phyloP scores from a whole-genome alignment of 2,797 vertebrate species.

The Threskiornis aethiopicus region DNA sequence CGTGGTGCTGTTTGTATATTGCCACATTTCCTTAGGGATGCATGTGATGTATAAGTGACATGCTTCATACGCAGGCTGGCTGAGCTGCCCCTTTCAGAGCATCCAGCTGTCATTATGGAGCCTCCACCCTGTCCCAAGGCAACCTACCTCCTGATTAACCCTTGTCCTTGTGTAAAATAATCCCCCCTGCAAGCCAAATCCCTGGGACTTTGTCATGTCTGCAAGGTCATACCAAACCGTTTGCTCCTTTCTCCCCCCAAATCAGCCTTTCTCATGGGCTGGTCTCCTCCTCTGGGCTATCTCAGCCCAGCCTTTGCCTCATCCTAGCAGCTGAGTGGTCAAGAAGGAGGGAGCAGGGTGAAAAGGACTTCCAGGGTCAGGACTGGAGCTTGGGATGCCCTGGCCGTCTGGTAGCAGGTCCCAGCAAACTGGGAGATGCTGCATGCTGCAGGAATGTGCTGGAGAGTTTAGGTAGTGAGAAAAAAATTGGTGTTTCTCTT shows the following conservation, averaged over 20 bases:
- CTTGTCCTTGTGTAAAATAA: background rate
- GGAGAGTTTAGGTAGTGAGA: background rate
- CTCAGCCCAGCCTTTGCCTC: background rate
- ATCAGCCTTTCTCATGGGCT: background rate
- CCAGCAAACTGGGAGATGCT: background rate
- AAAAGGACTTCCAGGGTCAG: background rate
- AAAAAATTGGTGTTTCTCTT: background rate
- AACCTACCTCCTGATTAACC: background rate
- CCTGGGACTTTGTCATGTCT: no score
- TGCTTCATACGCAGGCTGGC: background rate
- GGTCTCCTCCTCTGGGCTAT: background rate
- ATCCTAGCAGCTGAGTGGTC: background rate
- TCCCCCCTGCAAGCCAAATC: background rate
- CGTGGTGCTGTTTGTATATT: fast-evolving
- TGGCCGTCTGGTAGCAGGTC: background rate
- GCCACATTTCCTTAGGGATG: background rate
- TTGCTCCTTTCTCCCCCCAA: background rate
- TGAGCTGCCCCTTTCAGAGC: background rate
- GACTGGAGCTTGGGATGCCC: background rate
- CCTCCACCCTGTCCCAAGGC: background rate
- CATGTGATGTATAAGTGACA: fast-evolving
- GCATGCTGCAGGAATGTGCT: background rate
- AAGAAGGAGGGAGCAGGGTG: background rate
- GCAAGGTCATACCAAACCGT: no score
- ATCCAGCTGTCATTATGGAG: background rate